Evolutionary conservation across 1,140 invertebrate species (phyloP), one percentile per base, ranked within the genome.

Genomic region (Eumaeus atala): DNA sequence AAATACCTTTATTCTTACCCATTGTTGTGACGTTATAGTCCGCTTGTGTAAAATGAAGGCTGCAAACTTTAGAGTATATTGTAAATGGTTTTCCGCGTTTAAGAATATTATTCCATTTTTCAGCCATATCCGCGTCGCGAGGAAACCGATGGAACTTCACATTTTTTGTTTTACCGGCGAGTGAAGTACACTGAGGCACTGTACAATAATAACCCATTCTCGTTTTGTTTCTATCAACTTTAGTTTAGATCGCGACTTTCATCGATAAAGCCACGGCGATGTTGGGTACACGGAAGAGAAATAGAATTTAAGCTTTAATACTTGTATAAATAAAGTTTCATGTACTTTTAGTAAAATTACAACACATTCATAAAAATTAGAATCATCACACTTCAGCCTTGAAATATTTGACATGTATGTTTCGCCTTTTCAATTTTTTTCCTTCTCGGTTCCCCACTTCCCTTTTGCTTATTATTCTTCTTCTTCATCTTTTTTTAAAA

Each of bases 201-300:
- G 84, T 87, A 62, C 84, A 87, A 73, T 87, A 87, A 73, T 87
- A 87, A 70, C 84, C 84, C 84, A 87, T 87, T 62, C 66, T 72
- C 54, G 47, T 50, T 18, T 53, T 40, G 18, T 53, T 50, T 65
- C 62, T 48, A 64, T 48, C 62, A 65, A 66, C 56, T 70, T 79
- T 79, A 77, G 74, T 76, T 77, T 62, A 74, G 49, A 58, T 51
- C 54, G 47, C 50, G 48, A 64, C 21, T 61, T 61, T 62, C 61
- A 53, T 51, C 63, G 60, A 16, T 51, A 9, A 51, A 51, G 14
- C 21, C 33, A 51, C 42, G 54, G 51, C 51, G 53, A 61, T 52
- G 51, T 51, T 42, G 17, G 48, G 63, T 54, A 56, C 61, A 64
- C 59, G 56, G 61, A 66, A 62, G 51, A 3, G 21, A 28, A 28